These are phyloP conservation scores for Corapipo altera DNA, from an alignment of 2,113 vertebrate species.

Conservation along the genomic window DNA sequence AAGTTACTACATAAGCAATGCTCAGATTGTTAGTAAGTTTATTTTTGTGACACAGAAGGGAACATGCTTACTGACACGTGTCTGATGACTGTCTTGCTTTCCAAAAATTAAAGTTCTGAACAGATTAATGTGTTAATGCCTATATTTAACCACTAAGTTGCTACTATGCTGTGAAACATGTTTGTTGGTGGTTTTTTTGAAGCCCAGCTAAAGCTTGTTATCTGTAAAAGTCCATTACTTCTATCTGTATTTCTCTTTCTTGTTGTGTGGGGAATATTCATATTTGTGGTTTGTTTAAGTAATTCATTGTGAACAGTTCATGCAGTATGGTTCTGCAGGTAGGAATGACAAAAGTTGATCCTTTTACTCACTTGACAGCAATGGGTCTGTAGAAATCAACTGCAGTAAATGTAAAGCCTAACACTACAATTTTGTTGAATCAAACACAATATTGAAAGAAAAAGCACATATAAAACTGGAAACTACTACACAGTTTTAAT, in stretches of 20 bases:
- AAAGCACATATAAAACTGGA: neutral
- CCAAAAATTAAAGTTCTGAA: neutral
- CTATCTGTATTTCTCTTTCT: neutral
- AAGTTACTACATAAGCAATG: neutral
- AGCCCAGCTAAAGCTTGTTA: neutral
- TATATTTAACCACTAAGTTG: neutral
- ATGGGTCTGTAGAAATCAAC: neutral
- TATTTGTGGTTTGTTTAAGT: neutral
- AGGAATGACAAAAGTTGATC: neutral
- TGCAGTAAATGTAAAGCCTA: neutral
- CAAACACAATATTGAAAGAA: neutral
- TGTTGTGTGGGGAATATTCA: neutral
- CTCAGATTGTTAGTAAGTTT: neutral
- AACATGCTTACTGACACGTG: neutral
- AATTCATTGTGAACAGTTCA: neutral
- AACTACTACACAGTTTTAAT: neutral
- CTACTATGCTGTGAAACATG: neutral
- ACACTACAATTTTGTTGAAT: neutral
- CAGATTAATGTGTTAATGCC: neutral
- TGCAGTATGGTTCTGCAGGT: neutral
- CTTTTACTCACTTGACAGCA: neutral
- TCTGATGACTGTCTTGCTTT: neutral
- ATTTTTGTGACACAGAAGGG: neutral
- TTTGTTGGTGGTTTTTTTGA: neutral
- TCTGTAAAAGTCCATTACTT: neutral